A percentile compares a stretch with the other conserved stretches of the same genome.
Conservation (phyloP, 1,140 invertebrate species). For the Ostrea edulis region DNA sequence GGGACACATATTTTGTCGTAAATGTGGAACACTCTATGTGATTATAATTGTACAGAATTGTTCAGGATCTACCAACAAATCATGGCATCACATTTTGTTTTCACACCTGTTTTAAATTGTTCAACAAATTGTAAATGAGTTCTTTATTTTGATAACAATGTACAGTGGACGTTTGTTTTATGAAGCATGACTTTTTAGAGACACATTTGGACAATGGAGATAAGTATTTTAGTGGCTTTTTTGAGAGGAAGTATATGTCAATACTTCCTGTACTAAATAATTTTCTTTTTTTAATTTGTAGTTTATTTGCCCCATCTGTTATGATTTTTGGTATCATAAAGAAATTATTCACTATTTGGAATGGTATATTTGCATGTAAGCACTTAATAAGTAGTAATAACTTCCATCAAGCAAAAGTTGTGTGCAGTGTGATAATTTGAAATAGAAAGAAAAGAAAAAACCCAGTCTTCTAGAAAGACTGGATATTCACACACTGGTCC, state of each 20-base stretch:
- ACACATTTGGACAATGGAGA: not conserved
- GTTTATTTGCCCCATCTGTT: not conserved
- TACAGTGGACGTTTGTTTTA: not conserved
- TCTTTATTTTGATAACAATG: constrained; percentile 4
- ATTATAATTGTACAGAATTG: not conserved
- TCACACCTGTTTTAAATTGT: constrained; percentile 13
- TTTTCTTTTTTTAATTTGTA: not conserved
- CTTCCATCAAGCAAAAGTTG: constrained; percentile 27
- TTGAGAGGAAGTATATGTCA: not conserved
- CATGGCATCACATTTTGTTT: constrained; percentile 4
- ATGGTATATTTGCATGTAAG: constrained; percentile 39
- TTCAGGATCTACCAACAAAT: not conserved
- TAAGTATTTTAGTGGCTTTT: not conserved
- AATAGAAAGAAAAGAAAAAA: not conserved
- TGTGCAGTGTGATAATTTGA: constrained; percentile 15
- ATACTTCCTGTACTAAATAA: not conserved
- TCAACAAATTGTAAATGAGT: constrained; percentile 35
- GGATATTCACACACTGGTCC: not conserved
- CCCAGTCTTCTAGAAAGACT: not conserved
- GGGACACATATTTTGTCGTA: not conserved
- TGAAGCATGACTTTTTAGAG: not conserved
- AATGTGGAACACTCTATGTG: not conserved
- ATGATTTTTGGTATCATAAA: constrained; percentile 21
- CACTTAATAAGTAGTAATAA: constrained; percentile 36
- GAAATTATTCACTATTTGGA: constrained; percentile 22